Evolutionary conservation across 2,888 invertebrate species (phyloP).

Genomic region (Electrophaes corylata): DNA sequence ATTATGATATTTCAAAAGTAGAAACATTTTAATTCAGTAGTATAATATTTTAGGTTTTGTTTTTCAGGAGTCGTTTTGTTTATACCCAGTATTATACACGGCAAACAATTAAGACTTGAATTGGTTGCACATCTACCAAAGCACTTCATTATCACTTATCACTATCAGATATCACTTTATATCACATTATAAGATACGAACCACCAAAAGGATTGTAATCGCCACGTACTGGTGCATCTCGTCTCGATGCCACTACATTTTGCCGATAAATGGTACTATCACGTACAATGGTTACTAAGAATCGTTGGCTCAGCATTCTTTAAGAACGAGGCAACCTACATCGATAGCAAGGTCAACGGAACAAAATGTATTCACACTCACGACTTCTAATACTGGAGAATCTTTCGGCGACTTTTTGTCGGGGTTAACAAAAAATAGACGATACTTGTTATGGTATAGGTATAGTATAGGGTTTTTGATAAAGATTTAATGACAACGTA

Average conservation of each 20-base stretch:
- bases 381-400: background rate
- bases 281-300: constrained; percentile 52
- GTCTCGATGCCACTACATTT: constrained; percentile 58
- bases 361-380: background rate
- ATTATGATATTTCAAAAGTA: no score
- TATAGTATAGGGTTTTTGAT: no score
- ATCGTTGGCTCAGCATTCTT: constrained; percentile 34
- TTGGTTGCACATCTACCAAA: background rate
- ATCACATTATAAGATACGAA: constrained; percentile 56
- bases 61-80: no score
- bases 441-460: no score
- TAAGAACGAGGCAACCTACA: constrained; percentile 19
- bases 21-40: no score
- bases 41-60: no score
- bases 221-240: constrained; percentile 66
- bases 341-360: constrained; percentile 44
- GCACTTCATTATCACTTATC: constrained; percentile 19
- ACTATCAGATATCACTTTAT: constrained; percentile 23
- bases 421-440: no score
- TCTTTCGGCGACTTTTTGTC: background rate
- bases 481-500: no score
- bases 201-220: constrained; percentile 57
- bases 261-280: constrained; percentile 38
- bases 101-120: background rate
- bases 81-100: background rate